Percentiles rank a stretch among this genome's conserved stretches.
Conservation (phyloP, 2,888 invertebrate species). For the Cataglyphis cursor region DNA sequence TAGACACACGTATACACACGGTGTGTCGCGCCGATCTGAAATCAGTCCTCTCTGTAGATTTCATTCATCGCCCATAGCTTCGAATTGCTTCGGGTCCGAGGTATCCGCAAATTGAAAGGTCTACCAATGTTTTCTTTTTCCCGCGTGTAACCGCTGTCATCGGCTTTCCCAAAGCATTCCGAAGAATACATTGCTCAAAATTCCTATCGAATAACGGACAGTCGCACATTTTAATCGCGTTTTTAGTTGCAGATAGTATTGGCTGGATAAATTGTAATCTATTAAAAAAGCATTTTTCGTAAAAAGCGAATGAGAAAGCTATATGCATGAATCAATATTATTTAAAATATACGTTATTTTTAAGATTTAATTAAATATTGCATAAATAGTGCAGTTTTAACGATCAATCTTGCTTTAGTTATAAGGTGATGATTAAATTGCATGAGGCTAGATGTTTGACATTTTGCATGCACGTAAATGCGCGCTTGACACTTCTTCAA, state of each 20-base stretch:
- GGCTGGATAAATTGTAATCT: conserved; percentile 23
- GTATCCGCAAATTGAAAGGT: conserved; percentile 57
- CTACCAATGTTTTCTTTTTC: conserved; percentile 40
- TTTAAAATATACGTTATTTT: background rate
- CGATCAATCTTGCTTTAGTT: conserved; percentile 9
- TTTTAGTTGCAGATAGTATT: conserved; percentile 20
- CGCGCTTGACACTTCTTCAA: background rate
- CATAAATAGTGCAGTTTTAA: background rate
- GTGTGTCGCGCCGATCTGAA: conserved; percentile 67
- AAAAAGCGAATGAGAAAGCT: background rate
- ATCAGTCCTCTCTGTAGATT: conserved; percentile 75
- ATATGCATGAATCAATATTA: background rate
- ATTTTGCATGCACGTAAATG: background rate
- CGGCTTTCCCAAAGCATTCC: conserved; percentile 46
- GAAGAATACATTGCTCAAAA: conserved; percentile 37
- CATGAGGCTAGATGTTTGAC: background rate
- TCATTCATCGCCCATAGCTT: conserved; percentile 73
- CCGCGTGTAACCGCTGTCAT: conserved; percentile 36
- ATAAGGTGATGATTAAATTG: background rate
- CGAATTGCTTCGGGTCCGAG: conserved; percentile 65
- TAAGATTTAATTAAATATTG: background rate
- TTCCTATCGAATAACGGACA: background rate
- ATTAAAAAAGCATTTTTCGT: conserved; percentile 11
- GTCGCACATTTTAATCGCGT: conserved; percentile 31
- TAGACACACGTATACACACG: background rate